phyloP scores from a whole-genome alignment of 2,113 vertebrate species.

The Dipodomys stephensi region DNA sequence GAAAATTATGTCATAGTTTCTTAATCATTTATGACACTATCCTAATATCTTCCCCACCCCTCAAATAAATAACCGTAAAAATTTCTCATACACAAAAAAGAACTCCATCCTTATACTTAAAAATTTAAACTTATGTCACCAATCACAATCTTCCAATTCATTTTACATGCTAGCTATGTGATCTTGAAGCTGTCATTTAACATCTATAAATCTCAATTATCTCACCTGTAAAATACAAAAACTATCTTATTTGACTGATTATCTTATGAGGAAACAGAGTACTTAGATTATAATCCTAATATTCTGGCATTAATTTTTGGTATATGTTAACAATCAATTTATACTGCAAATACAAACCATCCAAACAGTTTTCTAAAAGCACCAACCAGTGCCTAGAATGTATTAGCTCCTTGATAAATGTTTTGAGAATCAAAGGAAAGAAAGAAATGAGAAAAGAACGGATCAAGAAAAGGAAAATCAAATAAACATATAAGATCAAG shows the following conservation, averaged over 20 bases:
- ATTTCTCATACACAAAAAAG: neutral
- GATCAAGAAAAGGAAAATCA: neutral
- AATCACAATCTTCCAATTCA: neutral
- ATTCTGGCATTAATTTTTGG: neutral
- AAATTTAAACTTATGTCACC: neutral
- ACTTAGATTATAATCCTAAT: neutral
- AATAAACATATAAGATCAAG: neutral
- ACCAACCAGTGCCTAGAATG: neutral
- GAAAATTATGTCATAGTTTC: neutral
- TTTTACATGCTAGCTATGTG: neutral
- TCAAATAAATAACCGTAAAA: neutral
- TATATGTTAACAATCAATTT: neutral
- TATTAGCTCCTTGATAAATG: neutral
- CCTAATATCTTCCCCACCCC: neutral
- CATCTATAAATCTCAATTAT: neutral
- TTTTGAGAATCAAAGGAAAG: neutral
- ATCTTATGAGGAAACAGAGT: neutral
- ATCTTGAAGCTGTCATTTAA: neutral
- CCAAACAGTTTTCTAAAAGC: neutral
- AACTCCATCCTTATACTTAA: too few species aligned
- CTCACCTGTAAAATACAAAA: neutral
- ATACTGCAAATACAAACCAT: neutral
- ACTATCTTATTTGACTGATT: neutral
- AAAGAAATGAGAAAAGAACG: neutral
- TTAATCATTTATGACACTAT: neutral